Percentiles rank a stretch among this genome's conserved stretches.
Evolutionary conservation across 2,888 invertebrate genomes (phyloP).

Genomic region (Hyposoter dolosus): DNA sequence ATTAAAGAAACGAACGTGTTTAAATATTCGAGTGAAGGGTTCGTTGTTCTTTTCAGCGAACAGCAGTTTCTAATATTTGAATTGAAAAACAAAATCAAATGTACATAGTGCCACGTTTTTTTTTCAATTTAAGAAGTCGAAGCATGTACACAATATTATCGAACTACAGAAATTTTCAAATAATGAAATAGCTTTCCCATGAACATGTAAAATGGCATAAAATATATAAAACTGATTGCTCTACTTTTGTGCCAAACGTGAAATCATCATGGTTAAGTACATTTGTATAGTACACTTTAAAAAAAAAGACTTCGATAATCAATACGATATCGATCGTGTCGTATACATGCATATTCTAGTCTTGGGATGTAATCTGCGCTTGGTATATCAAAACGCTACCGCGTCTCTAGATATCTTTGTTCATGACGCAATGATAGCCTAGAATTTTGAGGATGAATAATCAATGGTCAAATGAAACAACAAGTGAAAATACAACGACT

Average conservation of each 20-base stretch:
- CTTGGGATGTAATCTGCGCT: not conserved
- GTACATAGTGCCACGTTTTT: no score
- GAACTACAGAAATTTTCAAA: not conserved
- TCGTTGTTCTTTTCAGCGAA: no score
- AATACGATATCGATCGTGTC: not conserved
- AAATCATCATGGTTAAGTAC: not conserved
- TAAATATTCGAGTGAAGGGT: no score
- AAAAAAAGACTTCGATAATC: not conserved
- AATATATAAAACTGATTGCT: not conserved
- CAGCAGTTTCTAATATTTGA: no score
- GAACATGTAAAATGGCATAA: not conserved
- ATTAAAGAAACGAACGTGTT: no score
- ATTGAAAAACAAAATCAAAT: no score
- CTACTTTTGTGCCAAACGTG: not conserved
- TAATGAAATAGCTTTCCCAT: not conserved
- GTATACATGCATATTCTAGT: not conserved
- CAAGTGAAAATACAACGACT: slow-evolving; percentile 11
- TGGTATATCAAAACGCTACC: not conserved
- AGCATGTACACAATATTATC: not conserved
- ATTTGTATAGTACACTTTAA: not conserved
- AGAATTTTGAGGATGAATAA: not conserved
- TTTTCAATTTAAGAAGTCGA: not conserved
- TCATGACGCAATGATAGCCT: not conserved
- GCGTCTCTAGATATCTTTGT: not conserved
- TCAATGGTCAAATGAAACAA: not conserved